Conservation (phyloP, 2,888 invertebrate genomes). For the Steinernema carpocapsae region DNA sequence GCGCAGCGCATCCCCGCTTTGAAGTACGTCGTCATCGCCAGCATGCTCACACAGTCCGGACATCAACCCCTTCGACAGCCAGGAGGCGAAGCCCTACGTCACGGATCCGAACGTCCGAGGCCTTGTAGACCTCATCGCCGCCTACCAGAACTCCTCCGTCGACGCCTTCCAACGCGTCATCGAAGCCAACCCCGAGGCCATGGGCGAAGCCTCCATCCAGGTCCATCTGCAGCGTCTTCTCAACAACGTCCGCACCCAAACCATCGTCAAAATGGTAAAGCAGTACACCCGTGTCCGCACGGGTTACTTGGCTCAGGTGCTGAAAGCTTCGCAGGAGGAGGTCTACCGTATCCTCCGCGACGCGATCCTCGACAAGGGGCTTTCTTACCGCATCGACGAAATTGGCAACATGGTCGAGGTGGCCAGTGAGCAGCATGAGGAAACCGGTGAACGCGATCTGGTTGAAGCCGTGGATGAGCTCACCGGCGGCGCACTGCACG, state of each 20-base stretch:
- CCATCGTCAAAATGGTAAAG: constrained; percentile 88
- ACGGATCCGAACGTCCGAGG: constrained; percentile 98
- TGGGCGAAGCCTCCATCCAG: constrained; percentile 98
- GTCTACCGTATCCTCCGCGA: constrained; percentile 84
- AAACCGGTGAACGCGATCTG: not conserved
- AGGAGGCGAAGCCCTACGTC: constrained; percentile 95
- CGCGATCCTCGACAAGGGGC: constrained; percentile 90
- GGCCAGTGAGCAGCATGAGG: not conserved
- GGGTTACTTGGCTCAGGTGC: constrained; percentile 87
- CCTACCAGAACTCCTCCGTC: constrained; percentile 55
- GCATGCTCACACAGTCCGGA: constrained; percentile 99
- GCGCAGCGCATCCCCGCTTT: constrained; percentile 95
- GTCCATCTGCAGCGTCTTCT: constrained; percentile 86
- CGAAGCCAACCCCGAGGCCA: constrained; percentile 88
- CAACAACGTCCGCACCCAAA: constrained; percentile 90
- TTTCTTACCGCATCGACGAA: constrained; percentile 57
- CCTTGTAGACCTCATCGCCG: constrained; percentile 91
- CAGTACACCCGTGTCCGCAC: constrained; percentile 98
- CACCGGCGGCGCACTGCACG: not conserved
- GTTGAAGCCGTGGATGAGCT: not conserved
- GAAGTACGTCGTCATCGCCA: constrained; percentile 95
- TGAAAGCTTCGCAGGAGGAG: constrained; percentile 75
- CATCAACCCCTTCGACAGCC: constrained; percentile 98
- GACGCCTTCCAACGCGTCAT: constrained; percentile 90
- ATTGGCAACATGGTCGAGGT: constrained; percentile 54